Percentiles rank a stretch among this genome's conserved stretches.
Evolutionary conservation across 2,113 vertebrate species (phyloP).

Genomic region (Heterocephalus glaber): DNA sequence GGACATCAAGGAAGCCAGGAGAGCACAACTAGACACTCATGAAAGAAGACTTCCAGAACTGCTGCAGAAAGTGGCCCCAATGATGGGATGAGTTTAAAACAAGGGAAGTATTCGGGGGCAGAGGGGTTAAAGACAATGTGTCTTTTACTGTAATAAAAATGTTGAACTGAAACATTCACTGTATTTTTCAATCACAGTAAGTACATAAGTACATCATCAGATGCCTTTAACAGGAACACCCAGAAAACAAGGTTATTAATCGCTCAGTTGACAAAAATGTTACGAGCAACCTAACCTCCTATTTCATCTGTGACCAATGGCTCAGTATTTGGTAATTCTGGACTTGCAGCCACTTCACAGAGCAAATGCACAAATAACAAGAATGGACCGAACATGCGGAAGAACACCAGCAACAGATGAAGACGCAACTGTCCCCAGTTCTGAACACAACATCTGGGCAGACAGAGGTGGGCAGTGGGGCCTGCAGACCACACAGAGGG

Average conservation of each 20-base stretch:
- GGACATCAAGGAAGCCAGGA: background rate
- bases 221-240: background rate
- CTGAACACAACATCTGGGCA: fast-evolving
- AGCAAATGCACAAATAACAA: no score
- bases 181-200: background rate
- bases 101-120: background rate
- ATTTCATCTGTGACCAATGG: background rate
- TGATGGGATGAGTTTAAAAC: background rate
- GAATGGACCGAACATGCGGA: fast-evolving
- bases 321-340: background rate
- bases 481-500: no score
- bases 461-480: fast-evolving
- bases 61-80: background rate
- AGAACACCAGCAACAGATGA: background rate
- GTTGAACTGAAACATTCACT: background rate
- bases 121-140: background rate
- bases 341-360: fast-evolving
- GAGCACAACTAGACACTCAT: background rate
- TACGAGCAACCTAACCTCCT: background rate
- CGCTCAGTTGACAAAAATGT: background rate
- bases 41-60: background rate
- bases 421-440: background rate
- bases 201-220: background rate
- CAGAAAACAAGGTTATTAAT: background rate
- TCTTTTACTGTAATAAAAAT: background rate